Evolutionary conservation across 53 echinoderm and acorn worm species (phyloP).

Genomic region (Henricia sp.): DNA sequence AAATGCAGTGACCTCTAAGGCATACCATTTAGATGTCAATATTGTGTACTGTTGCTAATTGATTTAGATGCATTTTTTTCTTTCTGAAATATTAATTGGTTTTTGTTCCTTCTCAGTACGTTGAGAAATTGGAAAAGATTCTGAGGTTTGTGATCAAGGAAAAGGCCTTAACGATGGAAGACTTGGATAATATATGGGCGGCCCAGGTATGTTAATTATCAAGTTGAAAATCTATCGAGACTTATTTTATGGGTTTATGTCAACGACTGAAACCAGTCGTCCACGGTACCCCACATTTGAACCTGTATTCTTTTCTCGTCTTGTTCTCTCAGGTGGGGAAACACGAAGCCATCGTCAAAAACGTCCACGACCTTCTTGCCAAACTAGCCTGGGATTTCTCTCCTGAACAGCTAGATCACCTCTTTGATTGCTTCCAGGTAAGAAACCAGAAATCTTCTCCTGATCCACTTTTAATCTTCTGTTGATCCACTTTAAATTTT

Average conservation of each 20-base stretch:
- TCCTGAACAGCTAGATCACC: constrained; percentile 96
- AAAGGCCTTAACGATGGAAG: constrained; percentile 95
- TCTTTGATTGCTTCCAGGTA: constrained; percentile 97
- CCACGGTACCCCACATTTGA: too few species aligned
- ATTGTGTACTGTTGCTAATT: too few species aligned
- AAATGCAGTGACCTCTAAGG: too few species aligned
- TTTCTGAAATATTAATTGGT: too few species aligned
- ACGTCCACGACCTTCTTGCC: constrained; percentile 97
- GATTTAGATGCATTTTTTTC: not conserved
- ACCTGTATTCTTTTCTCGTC: too few species aligned
- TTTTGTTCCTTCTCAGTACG: constrained; percentile 68
- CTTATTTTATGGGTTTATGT: too few species aligned
- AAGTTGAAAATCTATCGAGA: too few species aligned
- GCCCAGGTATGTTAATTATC: constrained; percentile 75
- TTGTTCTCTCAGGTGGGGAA: constrained; percentile 79
- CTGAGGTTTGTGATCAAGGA: constrained; percentile 97
- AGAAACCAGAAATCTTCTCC: constrained; percentile 8
- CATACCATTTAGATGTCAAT: too few species aligned
- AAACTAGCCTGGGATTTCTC: constrained; percentile 99
- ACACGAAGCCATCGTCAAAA: constrained; percentile 98
- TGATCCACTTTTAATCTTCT: not conserved
- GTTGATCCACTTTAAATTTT: not conserved
- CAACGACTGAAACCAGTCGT: too few species aligned
- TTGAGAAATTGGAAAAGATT: constrained; percentile 94
- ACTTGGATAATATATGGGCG: constrained; percentile 98